Evolutionary conservation across 1,140 invertebrate genomes (phyloP), one percentile per base, ranked within the genome.

Genomic region (Lepidurus arcticus): DNA sequence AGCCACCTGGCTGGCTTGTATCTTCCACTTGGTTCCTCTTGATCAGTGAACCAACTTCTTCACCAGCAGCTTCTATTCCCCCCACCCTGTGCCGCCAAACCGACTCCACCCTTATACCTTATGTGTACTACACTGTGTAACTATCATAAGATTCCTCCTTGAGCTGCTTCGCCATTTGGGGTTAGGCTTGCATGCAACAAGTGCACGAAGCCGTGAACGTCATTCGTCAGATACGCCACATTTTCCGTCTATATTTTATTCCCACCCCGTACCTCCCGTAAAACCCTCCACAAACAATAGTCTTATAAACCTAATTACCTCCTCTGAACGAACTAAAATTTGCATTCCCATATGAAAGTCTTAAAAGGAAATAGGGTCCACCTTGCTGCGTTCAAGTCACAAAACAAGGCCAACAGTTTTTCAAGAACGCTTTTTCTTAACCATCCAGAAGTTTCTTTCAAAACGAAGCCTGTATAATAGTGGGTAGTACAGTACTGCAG

Each of bases 111-210:
- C 53, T 65, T 65, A 65, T 21, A 21, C 53, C 53, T 65, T 65
- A 65, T 21, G 53, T 65, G 10, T 47, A 47, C 6, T 47, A 7
- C 4, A 47, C 45, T 5, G 16, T n/a, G 6, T 65, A 13, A 65
- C 16, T 65, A 65, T 21, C 13, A n/a, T 65, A 65, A 34, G 34
- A 34, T 34, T 34, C 34, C 34, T 34, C 53, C 53, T 65, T 65
- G 53, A 65, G 21, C 21, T 21, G 5, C 13, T 65, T 16, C 45
- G 45, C 10, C 16, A 16, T 13, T 13, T 13, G 53, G 21, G 53
- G 53, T n/a, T 65, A 65, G 53, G 53, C 53, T 21, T 65, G 9
- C 53, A 65, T 65, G 53, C 53, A 65, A 65, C 53, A 65, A 65
- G 53, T 65, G 53, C 53, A 65, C 16, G 53, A 65, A 65, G 53